Percentiles rank a stretch among this genome's conserved stretches.
Conservation (phyloP, 2,113 vertebrate genomes). For the Podarcis cretensis region DNA sequence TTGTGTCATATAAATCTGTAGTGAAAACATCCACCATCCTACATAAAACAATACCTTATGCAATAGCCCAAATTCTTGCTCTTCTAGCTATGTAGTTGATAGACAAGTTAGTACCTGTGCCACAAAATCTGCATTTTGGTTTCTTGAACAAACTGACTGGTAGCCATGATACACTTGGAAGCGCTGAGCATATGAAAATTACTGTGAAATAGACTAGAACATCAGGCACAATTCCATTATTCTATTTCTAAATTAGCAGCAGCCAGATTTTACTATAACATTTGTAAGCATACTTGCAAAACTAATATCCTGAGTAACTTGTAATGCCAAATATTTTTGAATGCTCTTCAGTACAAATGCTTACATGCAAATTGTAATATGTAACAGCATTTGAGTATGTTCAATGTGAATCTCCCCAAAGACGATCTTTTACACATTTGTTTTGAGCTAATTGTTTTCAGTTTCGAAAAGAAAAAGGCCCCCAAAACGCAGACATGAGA, state of each 20-base stretch:
- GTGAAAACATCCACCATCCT: neutral
- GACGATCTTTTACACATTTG: neutral
- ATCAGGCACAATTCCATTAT: neutral
- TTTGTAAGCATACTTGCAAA: neutral
- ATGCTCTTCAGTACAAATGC: slow-evolving; percentile 3
- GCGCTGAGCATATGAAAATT: neutral
- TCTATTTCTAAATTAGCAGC: neutral
- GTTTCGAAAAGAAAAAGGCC: neutral
- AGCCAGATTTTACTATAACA: neutral
- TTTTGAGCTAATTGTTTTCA: neutral
- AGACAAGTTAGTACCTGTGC: neutral
- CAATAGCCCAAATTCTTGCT: neutral
- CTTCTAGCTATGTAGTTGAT: neutral
- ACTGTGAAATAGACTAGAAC: neutral
- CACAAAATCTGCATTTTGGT: neutral
- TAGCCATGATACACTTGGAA: neutral
- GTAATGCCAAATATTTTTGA: neutral
- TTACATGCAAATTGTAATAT: neutral
- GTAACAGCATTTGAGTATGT: neutral
- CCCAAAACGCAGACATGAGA: neutral
- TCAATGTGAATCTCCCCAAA: neutral
- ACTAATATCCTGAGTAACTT: neutral
- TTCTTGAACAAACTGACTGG: neutral
- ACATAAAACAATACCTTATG: neutral
- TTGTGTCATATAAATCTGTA: neutral